Evolutionary conservation across 2,113 vertebrate species (phyloP).

Genomic region (Campylomormyrus tamandua): DNA sequence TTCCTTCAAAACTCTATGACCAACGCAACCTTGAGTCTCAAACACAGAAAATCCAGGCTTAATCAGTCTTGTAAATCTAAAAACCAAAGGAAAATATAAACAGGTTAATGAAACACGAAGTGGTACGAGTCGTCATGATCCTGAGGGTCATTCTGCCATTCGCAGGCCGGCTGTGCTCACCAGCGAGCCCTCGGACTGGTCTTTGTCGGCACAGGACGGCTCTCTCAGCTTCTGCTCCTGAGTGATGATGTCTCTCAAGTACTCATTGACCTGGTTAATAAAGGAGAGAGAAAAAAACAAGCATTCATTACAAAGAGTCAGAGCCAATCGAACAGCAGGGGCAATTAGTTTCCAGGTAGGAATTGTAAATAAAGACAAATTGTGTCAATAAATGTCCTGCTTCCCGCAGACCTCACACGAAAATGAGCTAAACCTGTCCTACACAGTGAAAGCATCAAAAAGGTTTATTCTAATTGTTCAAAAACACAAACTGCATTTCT

Average conservation of each 20-base stretch:
- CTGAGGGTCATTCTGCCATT: background rate
- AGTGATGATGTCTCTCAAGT: slow-evolving; percentile 82
- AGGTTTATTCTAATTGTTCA: background rate
- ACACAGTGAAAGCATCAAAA: background rate
- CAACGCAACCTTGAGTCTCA: background rate
- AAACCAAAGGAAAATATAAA: background rate
- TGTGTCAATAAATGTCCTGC: background rate
- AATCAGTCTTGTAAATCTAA: background rate
- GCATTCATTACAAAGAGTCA: background rate
- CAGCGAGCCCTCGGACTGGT: slow-evolving; percentile 67
- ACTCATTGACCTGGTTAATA: slow-evolving; percentile 75
- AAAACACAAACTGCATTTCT: background rate
- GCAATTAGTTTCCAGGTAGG: background rate
- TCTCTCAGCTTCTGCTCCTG: slow-evolving; percentile 81
- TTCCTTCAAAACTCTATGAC: background rate
- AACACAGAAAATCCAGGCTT: background rate
- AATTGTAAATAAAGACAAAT: slow-evolving; percentile 9
- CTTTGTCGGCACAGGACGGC: slow-evolving; percentile 46
- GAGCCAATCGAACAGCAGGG: background rate
- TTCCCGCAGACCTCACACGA: background rate
- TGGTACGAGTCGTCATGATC: background rate
- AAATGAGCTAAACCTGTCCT: background rate
- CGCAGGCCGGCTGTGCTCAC: slow-evolving; percentile 48
- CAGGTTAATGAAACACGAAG: background rate
- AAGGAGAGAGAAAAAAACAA: background rate